Evolutionary conservation across 1,140 invertebrate genomes (phyloP).

Genomic region (Schlechtendalia chinensis): DNA sequence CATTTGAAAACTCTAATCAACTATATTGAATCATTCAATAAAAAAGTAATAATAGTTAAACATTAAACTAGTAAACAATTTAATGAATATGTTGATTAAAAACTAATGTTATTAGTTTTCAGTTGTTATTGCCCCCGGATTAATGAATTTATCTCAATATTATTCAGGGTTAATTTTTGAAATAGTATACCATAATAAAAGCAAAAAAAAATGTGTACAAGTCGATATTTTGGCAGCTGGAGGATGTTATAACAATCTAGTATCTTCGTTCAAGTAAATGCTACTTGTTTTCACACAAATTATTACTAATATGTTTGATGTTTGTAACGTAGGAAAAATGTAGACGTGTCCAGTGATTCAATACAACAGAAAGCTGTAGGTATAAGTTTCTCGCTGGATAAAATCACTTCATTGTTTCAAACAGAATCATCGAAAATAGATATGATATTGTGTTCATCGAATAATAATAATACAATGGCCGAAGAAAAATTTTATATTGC

Average conservation of each 20-base stretch:
- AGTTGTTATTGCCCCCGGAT: constrained; percentile 64
- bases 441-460: constrained; percentile 66
- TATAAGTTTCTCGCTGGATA: constrained; percentile 72
- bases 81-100: background rate
- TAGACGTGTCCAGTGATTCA: constrained; percentile 56
- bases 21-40: constrained; percentile 68
- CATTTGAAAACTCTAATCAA: constrained; percentile 72
- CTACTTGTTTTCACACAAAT: constrained; percentile 43
- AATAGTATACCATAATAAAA: constrained; percentile 65
- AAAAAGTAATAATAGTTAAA: constrained; percentile 66
- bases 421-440: constrained; percentile 61
- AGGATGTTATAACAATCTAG: constrained; percentile 62
- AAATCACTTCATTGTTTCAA: constrained; percentile 63
- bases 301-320: constrained; percentile 35
- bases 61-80: background rate
- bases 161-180: constrained; percentile 74
- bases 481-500: constrained; percentile 66
- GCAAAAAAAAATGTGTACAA: constrained; percentile 61
- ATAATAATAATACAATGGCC: constrained; percentile 59
- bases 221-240: constrained; percentile 67
- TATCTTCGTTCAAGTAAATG: constrained; percentile 56
- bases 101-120: constrained; percentile 58
- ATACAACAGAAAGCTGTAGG: constrained; percentile 64
- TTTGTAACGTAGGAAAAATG: constrained; percentile 56
- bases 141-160: constrained; percentile 66